Evolutionary conservation across 2,888 invertebrate species (phyloP).

Genomic region (Calameuta filiformis): DNA sequence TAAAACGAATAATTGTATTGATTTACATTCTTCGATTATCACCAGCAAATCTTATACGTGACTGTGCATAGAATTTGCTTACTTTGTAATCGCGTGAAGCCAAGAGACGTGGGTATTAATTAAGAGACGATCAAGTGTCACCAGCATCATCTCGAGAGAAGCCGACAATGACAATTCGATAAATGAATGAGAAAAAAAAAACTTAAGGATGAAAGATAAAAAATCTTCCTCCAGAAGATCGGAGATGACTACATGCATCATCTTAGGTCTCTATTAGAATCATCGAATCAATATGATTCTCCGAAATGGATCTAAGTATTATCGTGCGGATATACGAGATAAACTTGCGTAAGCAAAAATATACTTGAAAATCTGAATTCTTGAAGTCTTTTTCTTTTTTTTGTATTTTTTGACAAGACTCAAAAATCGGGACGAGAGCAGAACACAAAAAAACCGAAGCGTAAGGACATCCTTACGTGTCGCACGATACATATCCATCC

Average conservation of each 20-base stretch:
- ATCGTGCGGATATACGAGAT: neutral
- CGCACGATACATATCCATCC: neutral
- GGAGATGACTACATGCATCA: neutral
- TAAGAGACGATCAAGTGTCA: neutral
- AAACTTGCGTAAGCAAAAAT: neutral
- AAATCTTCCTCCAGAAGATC: neutral
- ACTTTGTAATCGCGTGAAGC: neutral
- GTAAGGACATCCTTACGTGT: neutral
- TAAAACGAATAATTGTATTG: neutral
- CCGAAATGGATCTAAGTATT: neutral
- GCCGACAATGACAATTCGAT: neutral
- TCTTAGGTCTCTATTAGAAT: neutral
- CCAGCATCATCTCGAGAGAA: neutral
- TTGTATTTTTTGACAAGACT: neutral
- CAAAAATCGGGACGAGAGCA: neutral
- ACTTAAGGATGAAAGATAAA: neutral
- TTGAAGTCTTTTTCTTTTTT: neutral
- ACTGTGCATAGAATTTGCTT: constrained; percentile 3
- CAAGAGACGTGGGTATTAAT: neutral
- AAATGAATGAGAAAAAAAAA: neutral
- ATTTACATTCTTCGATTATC: neutral
- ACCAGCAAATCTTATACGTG: neutral
- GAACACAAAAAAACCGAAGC: neutral
- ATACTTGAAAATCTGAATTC: neutral
- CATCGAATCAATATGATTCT: neutral